Base-by-base conservation (phyloP, 2,113 vertebrate genomes). In the Phrynosoma blainvillii region DNA sequence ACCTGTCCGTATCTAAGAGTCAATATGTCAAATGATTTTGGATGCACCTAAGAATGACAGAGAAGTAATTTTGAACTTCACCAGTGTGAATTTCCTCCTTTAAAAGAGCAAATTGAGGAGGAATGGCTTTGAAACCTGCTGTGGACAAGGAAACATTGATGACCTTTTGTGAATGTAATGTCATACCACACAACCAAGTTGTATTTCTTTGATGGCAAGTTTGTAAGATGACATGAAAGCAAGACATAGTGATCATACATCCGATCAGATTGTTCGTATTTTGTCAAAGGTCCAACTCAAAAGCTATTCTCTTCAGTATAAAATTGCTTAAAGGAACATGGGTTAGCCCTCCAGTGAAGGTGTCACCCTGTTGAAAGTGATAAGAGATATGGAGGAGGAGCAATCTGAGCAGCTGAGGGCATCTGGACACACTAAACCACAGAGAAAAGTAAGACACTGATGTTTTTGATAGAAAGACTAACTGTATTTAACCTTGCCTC, bases 51-150 rank as follows among this genome's bases (percentile, higher is more conserved):
- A 90, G 76, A 90, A 87, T 81, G 9, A 75, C 42, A 81, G 71
- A 74, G 66, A 56, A 82, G 73, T 70, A 84, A 85, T 40, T 16
- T 94, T 95, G 92, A 90, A 92, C 87, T 94, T 94, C 84, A 89
- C 62, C 93, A 84, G 85, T 85, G 74, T 92, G 86, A 77, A 91
- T 91, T 89, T 89, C 78, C 90, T 85, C 92, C 87, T 92, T 93
- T 87, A 88, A 81, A 79, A 91, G 92, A 90, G 92, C 90, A 94
- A 95, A 93, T 93, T 86, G 88, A 92, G 88, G 85, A 90, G 85
- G 13, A 93, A 94, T 74, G 77, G 91, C 91, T 95, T 93, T 93
- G 92, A 95, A 95, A 93, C 84, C 90, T 94, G 90, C 91, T 94
- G 92, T 47, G 76, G 94, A 86, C 40, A 93, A 94, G 76, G 52